Conservation (phyloP, 2,797 vertebrate species). For the Tadarida brasiliensis region DNA sequence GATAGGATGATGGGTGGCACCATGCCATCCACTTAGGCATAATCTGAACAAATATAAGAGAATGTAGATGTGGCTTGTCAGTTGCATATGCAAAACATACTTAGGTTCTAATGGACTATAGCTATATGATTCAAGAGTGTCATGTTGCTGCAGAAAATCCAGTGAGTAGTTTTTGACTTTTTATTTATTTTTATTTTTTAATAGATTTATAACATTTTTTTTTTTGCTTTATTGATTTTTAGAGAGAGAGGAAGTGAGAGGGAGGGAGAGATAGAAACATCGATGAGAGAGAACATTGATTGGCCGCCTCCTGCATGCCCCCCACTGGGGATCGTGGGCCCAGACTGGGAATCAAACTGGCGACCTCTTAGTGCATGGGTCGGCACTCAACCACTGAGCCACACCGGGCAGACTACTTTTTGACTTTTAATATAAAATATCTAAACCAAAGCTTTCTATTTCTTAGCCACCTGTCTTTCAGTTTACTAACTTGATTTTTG, state of each 20-base stretch:
- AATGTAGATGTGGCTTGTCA: neutral
- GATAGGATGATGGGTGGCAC: neutral
- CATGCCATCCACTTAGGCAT: neutral
- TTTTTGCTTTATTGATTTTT: no score
- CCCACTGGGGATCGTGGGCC: no score
- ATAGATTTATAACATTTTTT: no score
- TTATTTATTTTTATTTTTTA: neutral
- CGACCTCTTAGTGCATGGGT: no score
- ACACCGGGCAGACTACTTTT: neutral
- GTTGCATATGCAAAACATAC: neutral
- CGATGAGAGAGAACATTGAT: no score
- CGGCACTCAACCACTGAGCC: no score
- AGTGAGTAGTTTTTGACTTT: neutral
- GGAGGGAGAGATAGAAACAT: no score
- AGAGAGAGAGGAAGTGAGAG: no score
- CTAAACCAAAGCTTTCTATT: neutral
- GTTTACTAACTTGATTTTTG: neutral
- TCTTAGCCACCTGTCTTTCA: neutral
- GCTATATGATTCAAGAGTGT: neutral
- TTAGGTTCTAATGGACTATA: neutral
- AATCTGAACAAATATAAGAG: neutral
- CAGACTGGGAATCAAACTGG: no score
- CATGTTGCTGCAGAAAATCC: neutral
- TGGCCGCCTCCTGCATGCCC: no score
- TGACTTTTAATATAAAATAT: conserved; percentile 5